These are phyloP conservation scores for Mastomys natalensis DNA, from an alignment of 2,113 vertebrate genomes.

Conservation along the genomic window DNA sequence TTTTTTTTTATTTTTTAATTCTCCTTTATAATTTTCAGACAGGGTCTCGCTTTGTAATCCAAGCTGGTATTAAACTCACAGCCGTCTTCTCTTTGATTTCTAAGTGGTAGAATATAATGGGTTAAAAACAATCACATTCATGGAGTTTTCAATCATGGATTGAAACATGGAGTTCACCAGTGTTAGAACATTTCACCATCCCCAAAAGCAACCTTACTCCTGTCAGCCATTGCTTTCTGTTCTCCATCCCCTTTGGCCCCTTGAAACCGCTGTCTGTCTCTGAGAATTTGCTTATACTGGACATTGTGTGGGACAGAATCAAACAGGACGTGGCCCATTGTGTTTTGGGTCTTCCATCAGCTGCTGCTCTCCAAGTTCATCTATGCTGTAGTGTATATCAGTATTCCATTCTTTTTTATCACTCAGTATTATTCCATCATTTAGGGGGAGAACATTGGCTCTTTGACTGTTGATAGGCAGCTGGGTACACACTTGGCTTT, in stretches of 20 bases:
- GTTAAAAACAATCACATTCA: neutral
- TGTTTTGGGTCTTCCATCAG: neutral
- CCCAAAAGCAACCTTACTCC: neutral
- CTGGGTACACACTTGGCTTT: neutral
- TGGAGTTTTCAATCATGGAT: neutral
- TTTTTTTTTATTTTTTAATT: too few relatives aligned
- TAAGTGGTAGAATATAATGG: neutral
- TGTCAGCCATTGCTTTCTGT: neutral
- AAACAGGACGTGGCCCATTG: neutral
- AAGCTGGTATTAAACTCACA: neutral
- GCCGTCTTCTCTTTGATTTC: neutral
- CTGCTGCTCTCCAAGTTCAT: neutral
- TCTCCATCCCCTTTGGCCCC: neutral
- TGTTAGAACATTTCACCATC: neutral
- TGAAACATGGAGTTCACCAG: too few relatives aligned
- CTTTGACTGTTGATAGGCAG: neutral
- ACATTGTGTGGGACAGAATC: too few relatives aligned
- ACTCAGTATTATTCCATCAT: neutral
- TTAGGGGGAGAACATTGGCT: neutral
- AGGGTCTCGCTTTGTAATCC: neutral
- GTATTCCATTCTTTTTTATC: neutral
- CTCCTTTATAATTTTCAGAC: neutral
- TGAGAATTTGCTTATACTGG: too few relatives aligned
- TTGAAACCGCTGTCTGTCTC: neutral
- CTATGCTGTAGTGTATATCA: too few relatives aligned